Percentiles rank a stretch among this genome's conserved stretches.
Evolutionary conservation across 2,113 vertebrate species (phyloP).

Genomic region (Theristicus caerulescens): DNA sequence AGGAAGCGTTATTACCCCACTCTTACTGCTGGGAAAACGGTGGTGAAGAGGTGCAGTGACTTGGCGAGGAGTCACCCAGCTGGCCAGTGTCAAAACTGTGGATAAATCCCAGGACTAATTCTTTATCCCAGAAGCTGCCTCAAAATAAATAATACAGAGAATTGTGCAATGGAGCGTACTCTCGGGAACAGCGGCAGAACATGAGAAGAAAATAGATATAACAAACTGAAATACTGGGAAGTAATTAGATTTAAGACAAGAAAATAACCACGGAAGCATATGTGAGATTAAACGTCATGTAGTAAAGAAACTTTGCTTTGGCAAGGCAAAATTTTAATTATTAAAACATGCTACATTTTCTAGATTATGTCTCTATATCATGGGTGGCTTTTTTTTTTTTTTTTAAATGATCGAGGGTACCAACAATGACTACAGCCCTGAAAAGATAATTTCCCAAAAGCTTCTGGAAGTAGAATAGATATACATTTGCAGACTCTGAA

Average conservation of each 20-base stretch:
- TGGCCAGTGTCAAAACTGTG: constrained; percentile 14
- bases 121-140: constrained; percentile 19
- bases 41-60: not conserved
- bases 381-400: not conserved
- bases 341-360: not conserved
- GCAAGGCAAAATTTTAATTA: not conserved
- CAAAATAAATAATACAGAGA: constrained; percentile 31
- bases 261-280: not conserved
- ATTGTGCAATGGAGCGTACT: constrained; percentile 23
- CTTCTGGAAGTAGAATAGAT: not conserved
- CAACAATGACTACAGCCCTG: not conserved
- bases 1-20: not conserved
- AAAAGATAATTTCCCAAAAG: not conserved
- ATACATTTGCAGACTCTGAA: not conserved
- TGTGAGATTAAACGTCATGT: not conserved
- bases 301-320: not conserved
- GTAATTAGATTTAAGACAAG: not conserved
- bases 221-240: not conserved
- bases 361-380: not conserved
- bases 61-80: constrained; percentile 7
- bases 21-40: not conserved
- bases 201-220: not conserved
- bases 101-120: constrained; percentile 45
- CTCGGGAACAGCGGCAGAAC: not conserved
- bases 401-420: not conserved